Evolutionary conservation across 2,113 vertebrate genomes (phyloP), one percentile per base, ranked within the genome.

Genomic region (Pogona vitticeps): DNA sequence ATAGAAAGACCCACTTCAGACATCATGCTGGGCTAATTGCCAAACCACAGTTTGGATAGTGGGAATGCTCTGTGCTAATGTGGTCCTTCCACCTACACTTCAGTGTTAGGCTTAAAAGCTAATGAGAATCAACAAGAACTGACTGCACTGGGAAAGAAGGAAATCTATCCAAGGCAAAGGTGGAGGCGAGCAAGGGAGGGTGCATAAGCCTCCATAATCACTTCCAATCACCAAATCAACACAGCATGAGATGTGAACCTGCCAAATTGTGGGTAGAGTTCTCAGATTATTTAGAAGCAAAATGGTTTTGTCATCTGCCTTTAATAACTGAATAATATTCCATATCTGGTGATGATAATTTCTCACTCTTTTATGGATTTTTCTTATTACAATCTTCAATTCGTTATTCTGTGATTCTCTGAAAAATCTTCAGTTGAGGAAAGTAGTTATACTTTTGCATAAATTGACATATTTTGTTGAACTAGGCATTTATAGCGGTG

Each of bases 391-490:
- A 1, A 40, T 21, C 10, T 75, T 75, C 10, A 61, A 21, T 31
- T 75, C 15, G 1, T 52, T 36, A 40, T 28, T 38, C 58, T 84
- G 36, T 31, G 26, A 59, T 42, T 71, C 71, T 40, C 17, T 63
- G 38, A 67, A 6, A 52, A 52, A 18, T 12, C 42, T 38, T 42
- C 21, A 63, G 61, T 58, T 56, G 17, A 90, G 83, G n/a, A 84
- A 58, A 28, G 23, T 67, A 31, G 26, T 31, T 9, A 6, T 0
- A 76, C 8, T 81, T 80, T 87, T 85, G 83, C 81, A 33, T 17
- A 40, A 88, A 90, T 17, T 59, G 12, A 75, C 88, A 59, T 65
- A 38, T 26, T 79, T 26, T 80, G 17, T 40, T 58, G 42, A 65
- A 78, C 59, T 0, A 0, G 82, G 63, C 15, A n/a, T 40, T 59